These are phyloP conservation scores for Polydesmus complanatus DNA, from an alignment of 2,888 invertebrate genomes.

Conservation along the genomic window DNA sequence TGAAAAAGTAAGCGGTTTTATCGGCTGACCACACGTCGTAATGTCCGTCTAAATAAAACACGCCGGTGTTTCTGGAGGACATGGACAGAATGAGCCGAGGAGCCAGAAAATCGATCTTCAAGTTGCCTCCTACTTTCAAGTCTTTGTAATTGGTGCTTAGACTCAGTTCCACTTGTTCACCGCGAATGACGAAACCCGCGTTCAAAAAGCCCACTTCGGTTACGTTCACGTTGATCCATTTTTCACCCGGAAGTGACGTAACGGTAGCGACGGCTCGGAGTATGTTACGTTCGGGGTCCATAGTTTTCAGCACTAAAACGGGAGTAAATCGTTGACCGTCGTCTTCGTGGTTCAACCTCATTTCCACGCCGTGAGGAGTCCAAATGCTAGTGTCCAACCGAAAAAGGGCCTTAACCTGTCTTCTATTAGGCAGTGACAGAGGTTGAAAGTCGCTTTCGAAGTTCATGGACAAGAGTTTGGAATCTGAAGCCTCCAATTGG, in stretches of 20 bases:
- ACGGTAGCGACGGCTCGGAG: neutral
- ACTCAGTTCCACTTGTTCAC: neutral
- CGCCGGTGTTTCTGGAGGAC: conserved; percentile 1
- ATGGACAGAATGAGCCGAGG: conserved; percentile 4
- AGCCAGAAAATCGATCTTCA: conserved; percentile 8
- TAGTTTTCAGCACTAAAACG: conserved; percentile 1
- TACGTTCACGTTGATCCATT: neutral
- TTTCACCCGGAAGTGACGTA: neutral
- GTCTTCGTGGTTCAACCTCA: conserved; percentile 5
- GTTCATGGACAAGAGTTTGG: neutral
- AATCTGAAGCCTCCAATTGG: neutral
- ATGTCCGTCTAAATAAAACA: conserved; percentile 5
- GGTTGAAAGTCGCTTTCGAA: neutral
- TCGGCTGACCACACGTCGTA: conserved; percentile 8
- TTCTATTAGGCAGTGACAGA: neutral
- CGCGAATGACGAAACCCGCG: neutral
- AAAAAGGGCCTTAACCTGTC: neutral
- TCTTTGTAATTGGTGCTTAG: conserved; percentile 1
- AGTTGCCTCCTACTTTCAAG: conserved; percentile 2
- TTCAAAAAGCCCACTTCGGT: neutral
- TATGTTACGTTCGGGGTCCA: neutral
- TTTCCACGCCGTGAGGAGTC: conserved; percentile 2
- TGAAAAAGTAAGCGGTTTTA: conserved; percentile 1
- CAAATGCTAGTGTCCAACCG: conserved; percentile 5
- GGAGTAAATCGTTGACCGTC: neutral